A percentile compares a stretch with the other conserved stretches of the same genome.
Evolutionary conservation across 1,140 invertebrate genomes (phyloP).

Genomic region (Mactra quadrangularis): DNA sequence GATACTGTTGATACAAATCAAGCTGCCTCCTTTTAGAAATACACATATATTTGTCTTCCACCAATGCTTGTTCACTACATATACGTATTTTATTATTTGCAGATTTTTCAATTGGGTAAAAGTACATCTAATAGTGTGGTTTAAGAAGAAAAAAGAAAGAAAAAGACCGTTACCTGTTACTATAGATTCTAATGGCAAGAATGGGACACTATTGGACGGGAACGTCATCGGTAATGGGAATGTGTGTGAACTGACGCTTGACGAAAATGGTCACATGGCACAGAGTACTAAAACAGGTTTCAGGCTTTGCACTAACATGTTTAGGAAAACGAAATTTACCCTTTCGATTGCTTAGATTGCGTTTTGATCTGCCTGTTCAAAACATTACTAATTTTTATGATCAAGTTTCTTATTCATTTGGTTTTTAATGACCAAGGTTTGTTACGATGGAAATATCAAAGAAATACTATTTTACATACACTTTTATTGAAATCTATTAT

Average conservation of each 20-base stretch:
- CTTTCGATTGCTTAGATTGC: no score
- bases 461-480: no score
- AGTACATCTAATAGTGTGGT: conserved; percentile 76
- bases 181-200: conserved; percentile 74
- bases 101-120: conserved; percentile 90
- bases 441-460: no score
- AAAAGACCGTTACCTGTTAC: conserved; percentile 57
- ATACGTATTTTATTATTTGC: conserved; percentile 18
- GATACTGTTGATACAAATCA: no score
- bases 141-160: conserved; percentile 66
- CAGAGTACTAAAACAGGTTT: conserved; percentile 64
- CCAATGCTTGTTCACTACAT: neutral
- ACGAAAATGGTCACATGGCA: conserved; percentile 57
- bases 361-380: no score
- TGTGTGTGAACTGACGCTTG: conserved; percentile 53
- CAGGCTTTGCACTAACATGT: conserved; percentile 16
- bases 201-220: conserved; percentile 66
- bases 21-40: no score
- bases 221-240: conserved; percentile 73
- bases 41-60: no score
- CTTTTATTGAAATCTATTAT: no score
- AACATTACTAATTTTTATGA: no score
- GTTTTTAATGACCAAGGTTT: no score
- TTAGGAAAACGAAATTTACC: neutral
- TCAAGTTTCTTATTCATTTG: no score